Evolutionary conservation across 2,113 vertebrate genomes (phyloP).

Genomic region (Hippocampus comes): DNA sequence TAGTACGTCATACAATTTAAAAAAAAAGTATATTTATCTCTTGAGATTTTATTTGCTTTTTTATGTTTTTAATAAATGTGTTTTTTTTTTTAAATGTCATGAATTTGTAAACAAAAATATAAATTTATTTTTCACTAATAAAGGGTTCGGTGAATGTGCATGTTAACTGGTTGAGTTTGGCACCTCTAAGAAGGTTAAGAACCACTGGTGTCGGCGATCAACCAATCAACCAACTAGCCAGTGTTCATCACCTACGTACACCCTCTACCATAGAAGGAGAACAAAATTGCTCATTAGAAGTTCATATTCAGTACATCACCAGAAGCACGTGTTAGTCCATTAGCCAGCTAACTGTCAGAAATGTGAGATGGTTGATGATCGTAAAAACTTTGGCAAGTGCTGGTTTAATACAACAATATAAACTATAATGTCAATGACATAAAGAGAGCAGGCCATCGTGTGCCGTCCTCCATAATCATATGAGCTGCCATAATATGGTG

Average conservation of each 20-base stretch:
- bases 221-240: background rate
- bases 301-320: background rate
- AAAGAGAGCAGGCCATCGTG: background rate
- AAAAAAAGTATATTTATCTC: no score
- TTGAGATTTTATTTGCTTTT: no score
- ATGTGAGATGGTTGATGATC: background rate
- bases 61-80: no score
- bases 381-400: background rate
- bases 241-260: background rate
- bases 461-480: background rate
- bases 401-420: background rate
- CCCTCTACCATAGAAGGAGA: background rate
- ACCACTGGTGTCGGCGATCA: background rate
- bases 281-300: background rate
- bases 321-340: no score
- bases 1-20: no score
- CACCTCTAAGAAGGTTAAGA: no score
- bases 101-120: no score
- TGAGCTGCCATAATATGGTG: background rate
- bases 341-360: no score
- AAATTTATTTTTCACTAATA: no score
- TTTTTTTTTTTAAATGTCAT: no score
- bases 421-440: background rate
- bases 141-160: no score
- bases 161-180: no score